A percentile compares a stretch with the other conserved stretches of the same genome.
Evolutionary conservation across 2,888 invertebrate species (phyloP).

Genomic region (Creontiades dilutus): DNA sequence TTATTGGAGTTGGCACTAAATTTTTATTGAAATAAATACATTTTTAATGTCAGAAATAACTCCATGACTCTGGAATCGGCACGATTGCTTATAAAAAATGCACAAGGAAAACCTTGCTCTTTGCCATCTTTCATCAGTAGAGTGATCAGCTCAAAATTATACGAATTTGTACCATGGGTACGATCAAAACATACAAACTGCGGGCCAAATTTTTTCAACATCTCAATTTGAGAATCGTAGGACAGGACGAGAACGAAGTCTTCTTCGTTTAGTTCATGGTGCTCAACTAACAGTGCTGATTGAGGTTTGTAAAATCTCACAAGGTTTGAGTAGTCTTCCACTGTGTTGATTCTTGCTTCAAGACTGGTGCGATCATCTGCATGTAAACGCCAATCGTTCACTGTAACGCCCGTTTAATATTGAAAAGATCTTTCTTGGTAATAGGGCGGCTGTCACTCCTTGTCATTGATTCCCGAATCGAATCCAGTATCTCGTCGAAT

Average conservation of each 20-base stretch:
- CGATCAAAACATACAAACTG: slow-evolving; percentile 49
- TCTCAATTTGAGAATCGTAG: slow-evolving; percentile 39
- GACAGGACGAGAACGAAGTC: slow-evolving; percentile 73
- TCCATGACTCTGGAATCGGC: slow-evolving; percentile 74
- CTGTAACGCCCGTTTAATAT: slow-evolving; percentile 24
- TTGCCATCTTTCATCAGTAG: slow-evolving; percentile 75
- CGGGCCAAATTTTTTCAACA: slow-evolving; percentile 33
- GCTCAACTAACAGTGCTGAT: slow-evolving; percentile 58
- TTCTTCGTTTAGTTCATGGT: slow-evolving; percentile 74
- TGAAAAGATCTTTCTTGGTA: slow-evolving; percentile 46
- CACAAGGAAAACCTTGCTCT: slow-evolving; percentile 75
- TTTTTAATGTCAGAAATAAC: slow-evolving; percentile 74
- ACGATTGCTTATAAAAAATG: slow-evolving; percentile 75
- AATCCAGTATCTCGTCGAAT: slow-evolving; percentile 44
- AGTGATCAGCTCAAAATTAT: slow-evolving; percentile 75
- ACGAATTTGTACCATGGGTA: slow-evolving; percentile 75
- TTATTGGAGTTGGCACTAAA: too few relatives aligned
- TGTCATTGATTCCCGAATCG: slow-evolving; percentile 38
- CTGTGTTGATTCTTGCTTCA: slow-evolving; percentile 24
- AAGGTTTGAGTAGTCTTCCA: slow-evolving; percentile 44
- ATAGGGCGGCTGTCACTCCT: slow-evolving; percentile 1
- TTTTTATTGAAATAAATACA: slow-evolving; percentile 31
- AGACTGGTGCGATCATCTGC: slow-evolving; percentile 44
- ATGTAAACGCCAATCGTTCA: slow-evolving; percentile 11
- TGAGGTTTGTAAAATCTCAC: slow-evolving; percentile 75